Evolutionary conservation across 1,140 invertebrate species (phyloP), one percentile per base, ranked within the genome.

Genomic region (Steinernema khuongi): DNA sequence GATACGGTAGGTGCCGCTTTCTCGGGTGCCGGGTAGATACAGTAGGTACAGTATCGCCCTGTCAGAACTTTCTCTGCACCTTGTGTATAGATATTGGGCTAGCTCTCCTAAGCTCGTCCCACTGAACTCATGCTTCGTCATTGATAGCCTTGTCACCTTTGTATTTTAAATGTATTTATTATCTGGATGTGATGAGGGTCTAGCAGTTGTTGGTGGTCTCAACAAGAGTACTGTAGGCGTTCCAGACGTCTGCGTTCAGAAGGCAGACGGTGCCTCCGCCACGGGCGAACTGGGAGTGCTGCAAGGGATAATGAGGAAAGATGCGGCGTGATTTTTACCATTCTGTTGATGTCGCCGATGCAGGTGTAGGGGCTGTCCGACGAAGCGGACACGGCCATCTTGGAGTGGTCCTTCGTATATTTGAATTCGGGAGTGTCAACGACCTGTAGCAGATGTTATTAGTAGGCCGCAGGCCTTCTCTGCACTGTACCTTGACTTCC

Each of bases 261-360:
- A 79, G 73, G 70, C 79, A 80, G 28, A 72, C 69, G 11, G 74
- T 79, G 14, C 79, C 79, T 41, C 79, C 79, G 29, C 79, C 79
- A 18, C 79, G 79, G 2, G 68, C 70, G 36, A 71, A 80, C 72
- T 80, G 79, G 18, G 79, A 79, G 17, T 71, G 73, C 78, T 79
- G 32, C 18, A 79, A 77, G 22, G 17, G 28, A 14, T 76, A 72
- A 41, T 29, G 1, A 29, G 22, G 11, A 29, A 50, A 33, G 19
- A 71, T 33, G 67, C 22, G 14, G 26, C 43, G 30, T 14, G 31
- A 77, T 29, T 28, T 22, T 66, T 32, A 78, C 78, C 79, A 80
- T 80, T 76, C 79, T 26, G 50, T 80, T 80, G 70, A 80, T 80
- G 43, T 80, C 79, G 36, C 79, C 79, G 36, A 80, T 80, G 43